These are phyloP conservation scores for Zygogramma bicolorata DNA, from an alignment of 2,888 invertebrate species.

Conservation along the genomic window DNA sequence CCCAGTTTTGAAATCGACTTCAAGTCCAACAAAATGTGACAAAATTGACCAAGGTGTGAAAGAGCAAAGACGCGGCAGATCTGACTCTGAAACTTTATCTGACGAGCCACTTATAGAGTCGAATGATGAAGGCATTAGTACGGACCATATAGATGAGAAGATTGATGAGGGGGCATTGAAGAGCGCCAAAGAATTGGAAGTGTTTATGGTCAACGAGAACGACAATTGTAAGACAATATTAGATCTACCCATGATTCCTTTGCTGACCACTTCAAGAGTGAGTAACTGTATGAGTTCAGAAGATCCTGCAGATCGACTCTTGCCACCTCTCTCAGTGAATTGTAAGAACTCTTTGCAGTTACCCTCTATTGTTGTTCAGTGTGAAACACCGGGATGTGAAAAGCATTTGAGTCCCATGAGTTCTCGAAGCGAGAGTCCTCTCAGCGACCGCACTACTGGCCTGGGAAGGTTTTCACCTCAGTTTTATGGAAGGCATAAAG, in stretches of 20 bases:
- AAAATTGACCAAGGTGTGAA: slow-evolving; percentile 60
- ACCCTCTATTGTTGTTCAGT: slow-evolving; percentile 73
- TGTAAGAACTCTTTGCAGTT: slow-evolving; percentile 70
- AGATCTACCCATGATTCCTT: slow-evolving; percentile 65
- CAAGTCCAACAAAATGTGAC: slow-evolving; percentile 40
- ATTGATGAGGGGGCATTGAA: slow-evolving; percentile 77
- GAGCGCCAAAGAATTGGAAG: slow-evolving; percentile 75
- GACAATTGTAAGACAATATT: slow-evolving; percentile 64
- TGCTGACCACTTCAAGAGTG: slow-evolving; percentile 68
- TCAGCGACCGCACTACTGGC: slow-evolving; percentile 78
- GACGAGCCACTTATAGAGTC: slow-evolving; percentile 79
- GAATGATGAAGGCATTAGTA: slow-evolving; percentile 83
- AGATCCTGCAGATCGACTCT: slow-evolving; percentile 66
- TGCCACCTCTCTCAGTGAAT: slow-evolving; percentile 49
- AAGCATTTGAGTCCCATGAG: slow-evolving; percentile 77
- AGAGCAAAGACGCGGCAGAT: slow-evolving; percentile 72
- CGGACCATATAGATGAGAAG: slow-evolving; percentile 78
- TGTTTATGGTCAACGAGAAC: slow-evolving; percentile 65
- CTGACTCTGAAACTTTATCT: slow-evolving; percentile 81
- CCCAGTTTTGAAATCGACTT: slow-evolving; percentile 74
- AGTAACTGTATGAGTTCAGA: slow-evolving; percentile 72
- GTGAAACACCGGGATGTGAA: slow-evolving; percentile 63
- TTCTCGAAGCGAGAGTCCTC: slow-evolving; percentile 82
- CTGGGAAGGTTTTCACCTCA: slow-evolving; percentile 78
- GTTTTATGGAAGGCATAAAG: slow-evolving; percentile 77